Conservation (phyloP, 2,888 invertebrate genomes). For the Thymelicus acteon region DNA sequence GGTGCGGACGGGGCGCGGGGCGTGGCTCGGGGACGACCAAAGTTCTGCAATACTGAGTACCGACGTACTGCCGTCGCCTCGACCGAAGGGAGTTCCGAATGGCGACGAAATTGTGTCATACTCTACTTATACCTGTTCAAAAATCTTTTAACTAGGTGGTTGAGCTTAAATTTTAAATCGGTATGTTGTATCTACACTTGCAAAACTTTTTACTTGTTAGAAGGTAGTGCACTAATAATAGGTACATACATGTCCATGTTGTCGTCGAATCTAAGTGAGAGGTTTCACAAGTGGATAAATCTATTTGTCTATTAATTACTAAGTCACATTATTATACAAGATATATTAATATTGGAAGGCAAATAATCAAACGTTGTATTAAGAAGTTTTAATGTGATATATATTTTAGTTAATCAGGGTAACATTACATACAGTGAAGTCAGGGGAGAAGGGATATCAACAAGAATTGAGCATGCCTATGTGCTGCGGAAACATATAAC, state of each 20-base stretch:
- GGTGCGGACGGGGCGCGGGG: slow-evolving; percentile 46
- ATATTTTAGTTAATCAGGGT: slow-evolving; percentile 63
- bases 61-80: slow-evolving; percentile 12
- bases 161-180: slow-evolving; percentile 13
- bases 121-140: slow-evolving; percentile 15
- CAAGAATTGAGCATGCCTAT: slow-evolving; percentile 76
- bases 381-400: slow-evolving; percentile 40
- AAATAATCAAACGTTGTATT: slow-evolving; percentile 46
- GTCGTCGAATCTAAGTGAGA: slow-evolving; percentile 41
- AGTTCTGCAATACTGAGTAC: slow-evolving; percentile 56
- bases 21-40: slow-evolving; percentile 40
- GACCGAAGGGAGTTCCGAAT: slow-evolving; percentile 8
- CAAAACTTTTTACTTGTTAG: slow-evolving; percentile 74
- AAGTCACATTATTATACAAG: slow-evolving; percentile 8
- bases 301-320: slow-evolving; percentile 14
- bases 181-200: slow-evolving; percentile 47
- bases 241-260: slow-evolving; percentile 42
- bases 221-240: slow-evolving; percentile 45
- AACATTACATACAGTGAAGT: slow-evolving; percentile 51
- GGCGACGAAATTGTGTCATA: slow-evolving; percentile 29
- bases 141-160: neutral
- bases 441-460: slow-evolving; percentile 62
- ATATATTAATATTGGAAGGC: slow-evolving; percentile 28
- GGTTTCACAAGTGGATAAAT: slow-evolving; percentile 19
- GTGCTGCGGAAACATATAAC: slow-evolving; percentile 61